Evolutionary conservation across 2,888 invertebrate genomes (phyloP), one percentile per base, ranked within the genome.

Genomic region (Silvanus unidentatus): DNA sequence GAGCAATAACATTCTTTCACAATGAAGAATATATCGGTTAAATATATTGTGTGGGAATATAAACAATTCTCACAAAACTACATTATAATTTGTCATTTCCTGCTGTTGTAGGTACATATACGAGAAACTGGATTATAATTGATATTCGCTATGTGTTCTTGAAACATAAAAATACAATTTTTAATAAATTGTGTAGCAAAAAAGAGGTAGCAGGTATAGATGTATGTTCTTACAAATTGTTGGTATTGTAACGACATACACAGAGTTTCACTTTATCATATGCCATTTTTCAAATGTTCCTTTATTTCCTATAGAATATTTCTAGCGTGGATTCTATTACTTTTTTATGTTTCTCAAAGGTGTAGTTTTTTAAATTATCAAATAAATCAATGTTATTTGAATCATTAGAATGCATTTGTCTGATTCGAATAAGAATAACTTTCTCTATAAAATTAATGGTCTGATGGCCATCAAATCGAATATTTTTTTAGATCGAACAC

Each of bases 271-370:
- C 12, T 10, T 16, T 37, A 37, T 37, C 37, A 37, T n/a, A 4
- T 16, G 5, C 13, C 37, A 37, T 37, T 16, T 13, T 11, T 37
- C 37, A 37, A 16, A 5, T 5, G 3, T 16, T n/a, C 16, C 12
- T 37, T 15, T 37, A 16, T n/a, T 32, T 32, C 12, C 12, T 32
- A 11, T 32, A 32, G 12, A 32, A 12, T 37, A 37, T 37, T 37
- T 50, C 40, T 50, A 43, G 43, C 43, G n/a, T n/a, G 43, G 43
- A 43, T 39, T 28, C 50, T 43, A 50, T 50, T 50, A 48, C 46
- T 30, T 37, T 45, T 44, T 50, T 42, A 46, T 46, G 38, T 32
- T 32, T 34, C 44, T 44, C 44, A n/a, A 22, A 44, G 48, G 48
- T 44, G 42, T 28, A 47, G 40, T 42, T 44, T 15, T 9, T 16